These are phyloP conservation scores for Sympetrum striolatum DNA, from an alignment of 2,888 invertebrate species.

Conservation along the genomic window DNA sequence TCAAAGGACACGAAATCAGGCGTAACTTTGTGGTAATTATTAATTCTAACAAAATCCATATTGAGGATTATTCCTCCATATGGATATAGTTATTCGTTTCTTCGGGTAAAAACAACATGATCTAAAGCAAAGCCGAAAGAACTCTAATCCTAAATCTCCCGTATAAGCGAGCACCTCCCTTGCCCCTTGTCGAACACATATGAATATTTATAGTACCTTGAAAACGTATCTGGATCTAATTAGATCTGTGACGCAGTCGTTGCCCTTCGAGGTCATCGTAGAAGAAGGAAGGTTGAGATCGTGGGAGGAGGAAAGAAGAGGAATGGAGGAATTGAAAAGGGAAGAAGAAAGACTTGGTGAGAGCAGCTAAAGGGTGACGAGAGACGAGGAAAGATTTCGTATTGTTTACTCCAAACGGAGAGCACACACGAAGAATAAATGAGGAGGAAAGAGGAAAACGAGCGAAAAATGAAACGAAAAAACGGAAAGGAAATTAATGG, in stretches of 20 bases:
- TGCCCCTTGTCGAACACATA: background rate
- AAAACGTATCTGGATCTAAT: background rate
- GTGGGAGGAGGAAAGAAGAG: background rate
- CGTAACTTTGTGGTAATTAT: too few relatives aligned
- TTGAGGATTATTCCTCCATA: too few relatives aligned
- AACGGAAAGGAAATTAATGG: background rate
- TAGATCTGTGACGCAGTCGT: background rate
- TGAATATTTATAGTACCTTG: background rate
- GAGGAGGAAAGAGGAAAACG: background rate
- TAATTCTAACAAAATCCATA: too few relatives aligned
- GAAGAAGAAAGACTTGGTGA: background rate
- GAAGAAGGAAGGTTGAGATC: background rate
- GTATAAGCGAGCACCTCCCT: background rate
- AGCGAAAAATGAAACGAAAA: background rate
- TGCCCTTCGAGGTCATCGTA: background rate
- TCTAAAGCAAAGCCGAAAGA: background rate
- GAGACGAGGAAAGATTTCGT: background rate
- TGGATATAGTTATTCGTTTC: too few relatives aligned
- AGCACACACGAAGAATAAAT: background rate
- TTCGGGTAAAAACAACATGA: too few relatives aligned
- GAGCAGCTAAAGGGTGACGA: background rate
- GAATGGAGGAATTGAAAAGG: background rate
- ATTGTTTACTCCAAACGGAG: background rate
- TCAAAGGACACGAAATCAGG: too few relatives aligned
- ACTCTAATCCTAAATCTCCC: background rate